Base-by-base conservation (phyloP, 92 coral and sea anemone genomes). In the Porites cylindrica region DNA sequence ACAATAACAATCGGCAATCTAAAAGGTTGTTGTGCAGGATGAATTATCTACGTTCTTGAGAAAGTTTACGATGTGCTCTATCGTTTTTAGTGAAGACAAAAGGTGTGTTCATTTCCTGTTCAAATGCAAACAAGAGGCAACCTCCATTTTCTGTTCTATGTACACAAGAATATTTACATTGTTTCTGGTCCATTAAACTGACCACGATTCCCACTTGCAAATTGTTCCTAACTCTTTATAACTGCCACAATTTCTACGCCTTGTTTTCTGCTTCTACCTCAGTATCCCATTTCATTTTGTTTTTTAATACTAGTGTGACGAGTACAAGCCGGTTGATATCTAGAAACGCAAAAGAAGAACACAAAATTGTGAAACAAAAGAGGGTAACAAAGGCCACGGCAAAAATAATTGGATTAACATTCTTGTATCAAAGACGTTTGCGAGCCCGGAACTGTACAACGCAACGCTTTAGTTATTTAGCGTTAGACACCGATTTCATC, bases 91-190 rank as follows among this genome's bases (percentile, higher is more conserved):
- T 43, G 20, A 38, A 19, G 52, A 43, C 53, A 73, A 72, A 83
- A 61, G 64, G 47, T 63, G 83, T 79, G 8, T 38, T 20, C 66
- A 20, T 83, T 83, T 83, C 65, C 81, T 73, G 73, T 83, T 16
- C 17, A 43, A 72, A 21, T 51, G 72, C 73, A 83, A 83, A 83
- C 87, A 83, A 17, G 20, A 26, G 56, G 11, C 18, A 70, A 29
- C 60, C 66, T 24, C 75, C 54, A 69, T 56, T 56, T 32, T 56
- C 56, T 71, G 23, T 61, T 7, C 53, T 82, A 10, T 56, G 66
- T 54, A 82, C 76, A 69, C 78, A 82, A 24, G 66, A 4, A 53
- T 64, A 38, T 58, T 69, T 14, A 19, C 69, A 23, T 69, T 52
- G 23, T 51, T 19, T 52, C 26, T 56, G 3, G 7, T 43, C 43